Evolutionary conservation across 2,797 vertebrate genomes (phyloP), one percentile per base, ranked within the genome.

Genomic region (Setipinna tenuifilis): DNA sequence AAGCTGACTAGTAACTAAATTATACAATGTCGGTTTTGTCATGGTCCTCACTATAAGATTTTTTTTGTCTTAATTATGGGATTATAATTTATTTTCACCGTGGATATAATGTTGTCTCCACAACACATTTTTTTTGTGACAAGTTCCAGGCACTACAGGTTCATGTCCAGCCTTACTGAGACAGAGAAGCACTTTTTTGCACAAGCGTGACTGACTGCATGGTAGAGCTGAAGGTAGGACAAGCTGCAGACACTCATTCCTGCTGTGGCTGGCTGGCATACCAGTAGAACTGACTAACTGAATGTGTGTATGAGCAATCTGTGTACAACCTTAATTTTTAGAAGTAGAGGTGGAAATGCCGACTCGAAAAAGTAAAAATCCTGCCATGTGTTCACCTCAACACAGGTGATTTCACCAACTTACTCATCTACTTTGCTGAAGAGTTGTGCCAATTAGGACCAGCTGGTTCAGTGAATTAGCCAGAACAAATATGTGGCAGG

Each of bases 191-290:
- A 35, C 48, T 62, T 46, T 48, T 83, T 83, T 85, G 86, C 87
- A 89, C 91, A n/a, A 90, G 58, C 87, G 84, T 92, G 71, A 78
- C 71, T 21, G 35, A 19, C 14, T 41, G 71, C 3, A n/a, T 6
- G 2, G 35, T 21, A 44, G n/a, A 78, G 5, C 71, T 41, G 71
- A 78, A 41, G 71, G 17, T 3, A 41, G 41, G 68, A 41, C 31
- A 44, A 75, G 28, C 19, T 44, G 71, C 17, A 21, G 35, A 78
- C 35, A 78, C 71, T 10, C 17, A 41, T 10, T 44, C 71, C 71
- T 21, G 31, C 71, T 44, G 35, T 78, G 16, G 41, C 68, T 75
- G 14, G 31, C 68, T 41, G 28, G 2, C 35, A 31, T 75, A 35
- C 31, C 71, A 78, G 35, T 44, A 44, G 17, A 17, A 78, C 19